These are phyloP conservation scores for Gymnoscopelus braueri DNA, from an alignment of 2,797 vertebrate genomes.

Conservation along the genomic window DNA sequence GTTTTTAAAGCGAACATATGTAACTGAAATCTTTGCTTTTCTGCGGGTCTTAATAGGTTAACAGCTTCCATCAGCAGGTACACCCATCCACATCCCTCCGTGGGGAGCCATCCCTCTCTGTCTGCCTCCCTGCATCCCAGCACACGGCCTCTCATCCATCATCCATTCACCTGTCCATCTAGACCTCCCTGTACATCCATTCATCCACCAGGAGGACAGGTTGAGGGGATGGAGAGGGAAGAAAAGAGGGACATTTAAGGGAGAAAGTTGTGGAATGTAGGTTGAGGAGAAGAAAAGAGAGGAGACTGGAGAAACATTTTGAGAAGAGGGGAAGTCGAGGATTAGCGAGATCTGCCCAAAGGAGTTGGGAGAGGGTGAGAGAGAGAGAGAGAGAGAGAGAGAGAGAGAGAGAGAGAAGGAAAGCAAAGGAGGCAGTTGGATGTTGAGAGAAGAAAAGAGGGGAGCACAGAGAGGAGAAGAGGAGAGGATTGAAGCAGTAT, in stretches of 20 bases:
- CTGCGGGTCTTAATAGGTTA: no score
- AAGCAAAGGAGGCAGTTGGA: neutral
- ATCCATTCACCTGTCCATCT: slow-evolving; percentile 55
- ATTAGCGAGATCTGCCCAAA: neutral
- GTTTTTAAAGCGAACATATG: no score
- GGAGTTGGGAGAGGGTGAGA: neutral
- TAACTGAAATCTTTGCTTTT: no score
- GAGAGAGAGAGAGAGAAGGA: neutral
- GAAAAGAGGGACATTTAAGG: slow-evolving; percentile 31
- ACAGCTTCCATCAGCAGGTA: slow-evolving; percentile 73
- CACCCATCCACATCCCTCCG: slow-evolving; percentile 58
- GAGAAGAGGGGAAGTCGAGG: neutral
- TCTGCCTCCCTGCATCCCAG: slow-evolving; percentile 42
- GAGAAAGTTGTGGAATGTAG: slow-evolving; percentile 26
- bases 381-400: neutral
- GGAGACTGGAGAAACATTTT: neutral
- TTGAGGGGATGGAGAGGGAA: slow-evolving; percentile 4
- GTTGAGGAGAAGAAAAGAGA: slow-evolving; percentile 1
- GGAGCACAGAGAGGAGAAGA: slow-evolving; percentile 20
- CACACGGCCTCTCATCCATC: slow-evolving; percentile 66
- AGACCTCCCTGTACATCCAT: slow-evolving; percentile 39
- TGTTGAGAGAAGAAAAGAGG: neutral
- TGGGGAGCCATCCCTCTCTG: slow-evolving; percentile 59
- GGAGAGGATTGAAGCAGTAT: slow-evolving; percentile 46
- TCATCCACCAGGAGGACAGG: slow-evolving; percentile 66